Percentiles rank a stretch among this genome's conserved stretches.
Evolutionary conservation across 1,140 invertebrate genomes (phyloP).

Genomic region (Dendroctonus valens): DNA sequence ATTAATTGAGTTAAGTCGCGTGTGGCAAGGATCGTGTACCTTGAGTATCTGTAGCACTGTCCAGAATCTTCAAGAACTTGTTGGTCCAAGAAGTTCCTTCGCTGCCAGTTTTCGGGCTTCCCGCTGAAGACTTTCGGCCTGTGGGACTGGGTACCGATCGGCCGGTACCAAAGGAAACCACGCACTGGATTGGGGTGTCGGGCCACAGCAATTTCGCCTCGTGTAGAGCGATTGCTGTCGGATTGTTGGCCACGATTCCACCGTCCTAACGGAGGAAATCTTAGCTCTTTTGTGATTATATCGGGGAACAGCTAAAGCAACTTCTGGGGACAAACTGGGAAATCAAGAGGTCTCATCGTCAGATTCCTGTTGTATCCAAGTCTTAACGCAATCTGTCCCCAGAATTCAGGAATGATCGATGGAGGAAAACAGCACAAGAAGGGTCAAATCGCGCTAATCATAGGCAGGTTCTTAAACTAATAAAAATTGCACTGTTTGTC

Average conservation of each 20-base stretch:
- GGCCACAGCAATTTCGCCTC: constrained; percentile 87
- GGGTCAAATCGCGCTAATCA: background rate
- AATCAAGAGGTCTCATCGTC: too few species aligned
- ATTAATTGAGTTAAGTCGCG: background rate
- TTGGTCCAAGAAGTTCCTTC: constrained; percentile 67
- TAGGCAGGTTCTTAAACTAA: background rate
- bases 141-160: constrained; percentile 52
- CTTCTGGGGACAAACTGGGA: too few species aligned
- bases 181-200: constrained; percentile 73
- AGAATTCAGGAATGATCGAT: too few species aligned
- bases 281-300: too few species aligned
- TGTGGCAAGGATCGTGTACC: constrained; percentile 51
- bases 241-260: constrained; percentile 89
- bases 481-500: too few species aligned
- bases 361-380: too few species aligned
- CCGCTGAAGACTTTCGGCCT: constrained; percentile 31
- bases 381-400: too few species aligned
- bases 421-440: too few species aligned
- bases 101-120: constrained; percentile 33
- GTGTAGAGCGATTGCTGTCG: constrained; percentile 84
- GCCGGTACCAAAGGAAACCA: constrained; percentile 88
- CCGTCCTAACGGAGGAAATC: constrained; percentile 61
- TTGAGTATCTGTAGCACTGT: constrained; percentile 89
- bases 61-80: constrained; percentile 81
- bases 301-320: too few species aligned